phyloP scores from a whole-genome alignment of 2,113 vertebrate genomes.

The Calidris pugnax region DNA sequence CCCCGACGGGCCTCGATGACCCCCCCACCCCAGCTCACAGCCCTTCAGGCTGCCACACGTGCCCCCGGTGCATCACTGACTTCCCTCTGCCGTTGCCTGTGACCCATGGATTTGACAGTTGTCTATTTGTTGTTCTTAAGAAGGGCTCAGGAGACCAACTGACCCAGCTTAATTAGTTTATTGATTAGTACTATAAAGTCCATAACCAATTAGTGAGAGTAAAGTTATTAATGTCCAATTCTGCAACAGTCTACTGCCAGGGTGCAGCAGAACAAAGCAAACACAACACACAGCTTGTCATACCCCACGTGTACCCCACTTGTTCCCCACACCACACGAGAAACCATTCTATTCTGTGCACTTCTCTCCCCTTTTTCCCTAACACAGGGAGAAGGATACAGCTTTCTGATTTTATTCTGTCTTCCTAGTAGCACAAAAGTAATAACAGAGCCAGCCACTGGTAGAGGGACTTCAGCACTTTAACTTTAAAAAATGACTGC shows the following conservation, averaged over 20 bases:
- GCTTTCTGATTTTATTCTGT: neutral
- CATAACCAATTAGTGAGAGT: constrained; percentile 60
- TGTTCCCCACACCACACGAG: neutral
- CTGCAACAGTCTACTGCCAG: neutral
- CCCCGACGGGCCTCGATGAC: rapidly evolving
- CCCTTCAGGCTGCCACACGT: neutral
- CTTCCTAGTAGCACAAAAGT: neutral
- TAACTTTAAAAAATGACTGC: neutral
- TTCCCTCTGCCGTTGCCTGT: neutral
- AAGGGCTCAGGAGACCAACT: constrained; percentile 37
- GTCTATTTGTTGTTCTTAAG: constrained; percentile 11
- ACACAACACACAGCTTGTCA: neutral
- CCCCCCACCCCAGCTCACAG: rapidly evolving
- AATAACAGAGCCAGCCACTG: neutral
- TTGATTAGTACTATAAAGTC: constrained; percentile 57
- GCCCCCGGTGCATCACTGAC: neutral
- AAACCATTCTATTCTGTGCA: neutral
- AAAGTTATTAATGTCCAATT: constrained; percentile 57
- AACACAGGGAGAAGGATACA: neutral
- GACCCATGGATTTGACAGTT: neutral
- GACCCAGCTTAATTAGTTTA: constrained; percentile 61
- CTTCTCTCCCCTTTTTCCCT: neutral
- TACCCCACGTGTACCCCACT: rapidly evolving
- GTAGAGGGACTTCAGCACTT: neutral
- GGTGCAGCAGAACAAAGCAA: neutral